Conservation (phyloP, 2,888 invertebrate species). For the Pinctada fucata region DNA sequence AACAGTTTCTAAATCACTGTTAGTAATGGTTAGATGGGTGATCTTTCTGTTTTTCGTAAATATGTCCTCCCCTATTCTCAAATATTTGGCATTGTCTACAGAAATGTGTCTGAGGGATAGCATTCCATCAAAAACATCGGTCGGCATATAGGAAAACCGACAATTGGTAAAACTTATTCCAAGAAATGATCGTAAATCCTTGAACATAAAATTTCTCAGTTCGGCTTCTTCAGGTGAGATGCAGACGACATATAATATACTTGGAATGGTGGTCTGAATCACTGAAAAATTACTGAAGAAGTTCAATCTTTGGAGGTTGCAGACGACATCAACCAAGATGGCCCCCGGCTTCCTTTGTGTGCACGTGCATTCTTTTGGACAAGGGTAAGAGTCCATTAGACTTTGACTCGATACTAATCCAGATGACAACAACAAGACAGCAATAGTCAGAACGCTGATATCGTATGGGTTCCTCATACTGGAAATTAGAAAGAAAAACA, state of each 20-base stretch:
- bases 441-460: too few species aligned
- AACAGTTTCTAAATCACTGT: conserved; percentile 23
- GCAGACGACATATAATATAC: conserved; percentile 27
- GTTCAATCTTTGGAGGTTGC: conserved; percentile 20
- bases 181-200: conserved; percentile 23
- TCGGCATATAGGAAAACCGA: conserved; percentile 28
- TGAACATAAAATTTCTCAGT: conserved; percentile 24
- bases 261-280: conserved; percentile 28
- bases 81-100: conserved; percentile 20
- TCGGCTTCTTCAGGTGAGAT: conserved; percentile 16
- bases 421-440: too few species aligned
- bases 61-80: conserved; percentile 25
- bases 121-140: conserved; percentile 25
- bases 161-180: conserved; percentile 29
- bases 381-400: conserved; percentile 18
- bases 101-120: conserved; percentile 17
- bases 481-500: too few species aligned
- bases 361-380: conserved; percentile 34
- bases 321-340: conserved; percentile 35
- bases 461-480: too few species aligned
- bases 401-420: too few species aligned
- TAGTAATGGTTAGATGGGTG: conserved; percentile 19
- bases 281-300: conserved; percentile 23
- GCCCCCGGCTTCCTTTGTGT: conserved; percentile 24
- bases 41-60: conserved; percentile 16